A percentile compares a stretch with the other conserved stretches of the same genome.
Evolutionary conservation across 2,113 vertebrate species (phyloP).

Genomic region (Morone saxatilis): DNA sequence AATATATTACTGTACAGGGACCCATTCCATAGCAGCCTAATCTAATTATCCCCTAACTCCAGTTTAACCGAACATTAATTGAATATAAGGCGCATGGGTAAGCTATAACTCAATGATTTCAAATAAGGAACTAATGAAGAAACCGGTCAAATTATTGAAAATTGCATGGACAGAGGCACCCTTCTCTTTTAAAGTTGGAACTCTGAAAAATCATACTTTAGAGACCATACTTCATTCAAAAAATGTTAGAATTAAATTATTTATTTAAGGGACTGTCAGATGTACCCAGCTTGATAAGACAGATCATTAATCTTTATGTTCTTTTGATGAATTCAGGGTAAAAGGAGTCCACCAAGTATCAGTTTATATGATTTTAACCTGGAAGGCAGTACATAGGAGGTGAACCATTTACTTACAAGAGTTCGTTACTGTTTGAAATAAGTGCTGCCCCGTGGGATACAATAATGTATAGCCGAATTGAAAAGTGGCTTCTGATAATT

Average conservation of each 20-base stretch:
- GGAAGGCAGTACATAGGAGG: not conserved
- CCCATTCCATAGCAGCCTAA: slow-evolving; percentile 11
- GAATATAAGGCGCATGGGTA: not conserved
- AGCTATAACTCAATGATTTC: slow-evolving; percentile 7
- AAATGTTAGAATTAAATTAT: not conserved
- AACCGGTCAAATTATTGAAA: not conserved
- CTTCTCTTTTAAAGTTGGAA: not conserved
- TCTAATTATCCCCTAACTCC: slow-evolving; percentile 19
- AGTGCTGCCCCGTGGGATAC: not conserved
- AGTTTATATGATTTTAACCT: not conserved
- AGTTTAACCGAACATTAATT: not conserved
- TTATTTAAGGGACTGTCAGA: not conserved
- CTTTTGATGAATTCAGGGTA: not conserved
- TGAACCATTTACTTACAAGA: not conserved
- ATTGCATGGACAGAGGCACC: not conserved
- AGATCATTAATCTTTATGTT: not conserved
- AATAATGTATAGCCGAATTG: not conserved
- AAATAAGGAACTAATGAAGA: slow-evolving; percentile 27
- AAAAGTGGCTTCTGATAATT: not conserved
- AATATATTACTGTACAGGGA: slow-evolving; percentile 32
- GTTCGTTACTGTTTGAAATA: not conserved
- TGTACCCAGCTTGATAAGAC: not conserved
- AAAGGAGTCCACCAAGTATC: not conserved
- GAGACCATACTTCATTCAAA: not conserved
- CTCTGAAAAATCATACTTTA: not conserved